A percentile compares a stretch with the other conserved stretches of the same genome.
Evolutionary conservation across 2,113 vertebrate species (phyloP).

Genomic region (Epinephelus cyanopodus): DNA sequence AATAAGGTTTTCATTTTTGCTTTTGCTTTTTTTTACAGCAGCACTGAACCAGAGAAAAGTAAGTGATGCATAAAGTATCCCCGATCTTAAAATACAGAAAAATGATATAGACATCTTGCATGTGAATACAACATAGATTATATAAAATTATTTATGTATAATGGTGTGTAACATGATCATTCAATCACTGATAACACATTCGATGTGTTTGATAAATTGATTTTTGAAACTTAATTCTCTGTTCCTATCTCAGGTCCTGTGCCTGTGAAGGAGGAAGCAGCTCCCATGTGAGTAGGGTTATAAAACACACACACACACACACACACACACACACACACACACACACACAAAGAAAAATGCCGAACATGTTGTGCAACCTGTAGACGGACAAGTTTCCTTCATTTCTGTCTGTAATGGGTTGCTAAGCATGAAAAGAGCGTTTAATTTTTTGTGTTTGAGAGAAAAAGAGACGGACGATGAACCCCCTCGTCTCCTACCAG

Average conservation of each 20-base stretch:
- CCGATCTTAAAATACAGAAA: background rate
- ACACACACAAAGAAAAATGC: conserved; percentile 44
- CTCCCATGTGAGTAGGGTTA: conserved; percentile 56
- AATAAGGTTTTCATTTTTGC: background rate
- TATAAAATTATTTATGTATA: background rate
- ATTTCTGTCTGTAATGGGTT: background rate
- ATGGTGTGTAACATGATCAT: too few relatives aligned
- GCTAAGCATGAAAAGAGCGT: conserved; percentile 28
- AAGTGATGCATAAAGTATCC: conserved; percentile 38
- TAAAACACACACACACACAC: conserved; percentile 5
- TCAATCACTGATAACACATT: background rate
- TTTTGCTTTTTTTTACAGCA: conserved; percentile 25
- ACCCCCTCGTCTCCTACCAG: background rate
- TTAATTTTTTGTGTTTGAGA: conserved; percentile 8
- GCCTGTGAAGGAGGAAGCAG: conserved; percentile 12
- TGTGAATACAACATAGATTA: background rate
- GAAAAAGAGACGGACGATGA: background rate
- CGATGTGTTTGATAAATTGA: background rate
- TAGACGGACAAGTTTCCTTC: conserved; percentile 46
- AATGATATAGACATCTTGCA: background rate
- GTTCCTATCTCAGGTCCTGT: conserved; percentile 39
- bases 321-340: background rate
- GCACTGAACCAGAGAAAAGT: conserved; percentile 62
- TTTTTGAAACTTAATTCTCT: background rate
- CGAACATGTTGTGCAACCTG: conserved; percentile 50